These are phyloP conservation scores for Drosophila setifemur DNA, from an alignment of 1,140 invertebrate species.

Conservation along the genomic window DNA sequence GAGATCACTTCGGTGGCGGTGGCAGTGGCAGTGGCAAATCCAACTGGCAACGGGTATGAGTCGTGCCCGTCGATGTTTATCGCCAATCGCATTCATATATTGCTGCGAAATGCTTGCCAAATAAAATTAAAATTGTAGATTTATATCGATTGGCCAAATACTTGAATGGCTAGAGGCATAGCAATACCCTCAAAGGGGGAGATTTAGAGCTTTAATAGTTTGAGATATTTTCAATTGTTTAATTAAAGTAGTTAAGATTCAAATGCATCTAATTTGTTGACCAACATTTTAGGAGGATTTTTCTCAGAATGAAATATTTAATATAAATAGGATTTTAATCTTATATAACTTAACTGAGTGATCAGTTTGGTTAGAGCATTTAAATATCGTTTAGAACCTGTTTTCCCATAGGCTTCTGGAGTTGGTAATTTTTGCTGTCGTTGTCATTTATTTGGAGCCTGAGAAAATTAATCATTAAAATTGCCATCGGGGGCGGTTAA, in stretches of 20 bases:
- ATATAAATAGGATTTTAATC: too few relatives aligned
- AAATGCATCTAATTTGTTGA: too few relatives aligned
- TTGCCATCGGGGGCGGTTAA: conserved; percentile 42
- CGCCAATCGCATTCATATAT: conserved; percentile 49
- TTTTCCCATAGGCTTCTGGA: background rate
- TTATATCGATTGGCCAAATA: conserved; percentile 65
- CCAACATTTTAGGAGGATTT: too few relatives aligned
- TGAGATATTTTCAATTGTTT: too few relatives aligned
- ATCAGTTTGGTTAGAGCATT: conserved; percentile 11
- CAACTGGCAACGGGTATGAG: conserved; percentile 21
- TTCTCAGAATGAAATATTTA: background rate
- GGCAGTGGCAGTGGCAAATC: conserved; percentile 37
- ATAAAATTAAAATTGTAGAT: conserved; percentile 78
- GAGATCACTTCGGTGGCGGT: conserved; percentile 68
- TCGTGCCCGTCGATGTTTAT: conserved; percentile 75
- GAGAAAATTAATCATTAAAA: conserved; percentile 79
- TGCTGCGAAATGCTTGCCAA: conserved; percentile 47
- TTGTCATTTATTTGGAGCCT: conserved; percentile 65
- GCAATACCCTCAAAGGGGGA: conserved; percentile 17
- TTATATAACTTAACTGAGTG: too few relatives aligned
- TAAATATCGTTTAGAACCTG: background rate
- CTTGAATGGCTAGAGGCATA: conserved; percentile 25
- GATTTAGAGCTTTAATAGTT: too few relatives aligned
- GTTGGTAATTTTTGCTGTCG: conserved; percentile 29
- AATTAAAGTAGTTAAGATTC: too few relatives aligned